Conservation (phyloP, 37 sponge, comb jelly and placozoan genomes). For the Halichondria panicea region DNA sequence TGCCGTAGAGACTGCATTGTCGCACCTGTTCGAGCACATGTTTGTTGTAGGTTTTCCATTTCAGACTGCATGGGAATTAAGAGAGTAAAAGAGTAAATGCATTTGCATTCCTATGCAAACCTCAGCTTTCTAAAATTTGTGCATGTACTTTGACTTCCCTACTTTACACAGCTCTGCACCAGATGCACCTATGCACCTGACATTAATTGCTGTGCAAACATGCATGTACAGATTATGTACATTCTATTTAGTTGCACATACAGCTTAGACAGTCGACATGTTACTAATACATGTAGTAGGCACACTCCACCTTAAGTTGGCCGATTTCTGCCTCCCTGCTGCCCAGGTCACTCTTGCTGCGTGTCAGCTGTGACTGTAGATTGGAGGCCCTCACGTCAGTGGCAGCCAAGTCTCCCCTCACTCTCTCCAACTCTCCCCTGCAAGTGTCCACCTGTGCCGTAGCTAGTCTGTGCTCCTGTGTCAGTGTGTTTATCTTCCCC, state of each 20-base stretch:
- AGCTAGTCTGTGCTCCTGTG: constrained; percentile 11
- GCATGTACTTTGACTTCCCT: too few relatives aligned
- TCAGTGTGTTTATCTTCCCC: not conserved
- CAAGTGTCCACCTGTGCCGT: constrained; percentile 29
- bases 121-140: too few relatives aligned
- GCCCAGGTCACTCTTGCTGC: not conserved
- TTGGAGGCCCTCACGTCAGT: constrained; percentile 21
- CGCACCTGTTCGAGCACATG: constrained; percentile 33
- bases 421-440: constrained; percentile 27
- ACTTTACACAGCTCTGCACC: too few relatives aligned
- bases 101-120: too few relatives aligned
- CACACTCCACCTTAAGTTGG: constrained; percentile 46
- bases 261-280: too few relatives aligned
- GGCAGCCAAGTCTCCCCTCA: constrained; percentile 47
- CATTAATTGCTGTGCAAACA: too few relatives aligned
- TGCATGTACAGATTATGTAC: too few relatives aligned
- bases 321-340: constrained; percentile 22
- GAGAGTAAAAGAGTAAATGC: too few relatives aligned
- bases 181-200: too few relatives aligned
- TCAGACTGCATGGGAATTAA: constrained; percentile 26
- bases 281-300: too few relatives aligned
- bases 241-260: too few relatives aligned
- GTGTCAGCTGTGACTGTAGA: constrained; percentile 30
- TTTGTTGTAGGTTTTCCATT: constrained; percentile 33
- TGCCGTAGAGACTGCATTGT: constrained; percentile 40